Evolutionary conservation across 2,113 vertebrate species (phyloP), one percentile per base, ranked within the genome.

Genomic region (Trinectes maculatus): DNA sequence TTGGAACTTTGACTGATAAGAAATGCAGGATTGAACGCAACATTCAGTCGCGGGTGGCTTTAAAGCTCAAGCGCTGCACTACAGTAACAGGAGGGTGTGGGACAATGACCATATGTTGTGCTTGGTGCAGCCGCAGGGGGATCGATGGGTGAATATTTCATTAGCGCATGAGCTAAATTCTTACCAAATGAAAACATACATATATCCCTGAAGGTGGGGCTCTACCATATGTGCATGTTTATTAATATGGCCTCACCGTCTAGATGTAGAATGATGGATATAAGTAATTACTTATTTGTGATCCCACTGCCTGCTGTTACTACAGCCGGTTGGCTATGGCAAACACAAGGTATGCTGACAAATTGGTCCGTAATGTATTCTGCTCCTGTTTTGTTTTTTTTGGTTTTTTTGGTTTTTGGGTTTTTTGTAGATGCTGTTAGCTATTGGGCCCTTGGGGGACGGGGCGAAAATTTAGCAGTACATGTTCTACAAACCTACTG

Each of bases 21-120:
- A 76, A 79, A 71, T 22, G 24, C 22, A 39, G 51, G 63, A 71
- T 47, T 34, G 51, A 44, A 62, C 53, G 26, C 47, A 51, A 57
- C 3, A 62, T n/a, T n/a, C n/a, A n/a, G n/a, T n/a, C n/a, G n/a
- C n/a, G 55, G 72, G 48, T 42, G 53, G 58, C 53, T 77, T 60
- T 67, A 67, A 40, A 77, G 56, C 67, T 74, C 24, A 34, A 80
- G 46, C 39, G 15, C 34, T 47, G 71, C 62, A 8, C 39, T 48
- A 18, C 46, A 63, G 58, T 43, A 15, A 19, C 44, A 68, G 48
- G 53, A 54, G 55, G 37, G 55, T 77, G 66, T 39, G 51, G 46
- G 85, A 89, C 89, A 89, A 87, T 85, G 86, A 80, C 83, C 91
- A 90, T 90, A 89, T 89, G 87, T 73, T 3, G 68, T 58, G 78